Evolutionary conservation across 2,888 invertebrate species (phyloP).

Genomic region (Byasa hedistus): DNA sequence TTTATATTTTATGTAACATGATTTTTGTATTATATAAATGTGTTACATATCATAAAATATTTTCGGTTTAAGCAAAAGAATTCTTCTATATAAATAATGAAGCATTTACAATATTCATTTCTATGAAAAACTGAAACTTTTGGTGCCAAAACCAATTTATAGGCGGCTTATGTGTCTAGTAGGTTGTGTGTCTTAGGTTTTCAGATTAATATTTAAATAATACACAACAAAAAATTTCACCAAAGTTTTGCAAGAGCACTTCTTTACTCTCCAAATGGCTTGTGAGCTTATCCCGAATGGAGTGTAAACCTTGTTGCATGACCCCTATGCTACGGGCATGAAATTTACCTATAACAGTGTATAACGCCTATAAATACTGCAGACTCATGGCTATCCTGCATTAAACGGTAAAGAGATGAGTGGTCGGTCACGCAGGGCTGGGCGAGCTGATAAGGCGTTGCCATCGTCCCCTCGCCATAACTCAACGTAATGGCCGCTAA

Average conservation of each 20-base stretch:
- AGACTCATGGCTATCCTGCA: constrained; percentile 30
- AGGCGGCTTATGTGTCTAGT: too few species aligned
- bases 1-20: not conserved
- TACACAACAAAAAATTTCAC: too few species aligned
- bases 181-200: too few species aligned
- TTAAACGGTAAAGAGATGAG: constrained; percentile 62
- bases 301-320: not conserved
- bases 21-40: not conserved
- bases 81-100: too few species aligned
- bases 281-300: not conserved
- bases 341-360: constrained; percentile 1
- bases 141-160: too few species aligned
- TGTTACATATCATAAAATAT: not conserved
- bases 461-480: constrained; percentile 35
- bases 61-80: not conserved
- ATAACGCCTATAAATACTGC: not conserved
- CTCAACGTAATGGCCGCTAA: constrained; percentile 33
- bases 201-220: too few species aligned
- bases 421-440: constrained; percentile 70
- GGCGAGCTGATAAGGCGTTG: constrained; percentile 50
- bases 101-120: too few species aligned
- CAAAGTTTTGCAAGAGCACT: too few species aligned
- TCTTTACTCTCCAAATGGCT: too few species aligned
- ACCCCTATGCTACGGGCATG: not conserved
- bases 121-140: too few species aligned